phyloP scores from a whole-genome alignment of 2,888 invertebrate species.

The Ennomos erosarius region DNA sequence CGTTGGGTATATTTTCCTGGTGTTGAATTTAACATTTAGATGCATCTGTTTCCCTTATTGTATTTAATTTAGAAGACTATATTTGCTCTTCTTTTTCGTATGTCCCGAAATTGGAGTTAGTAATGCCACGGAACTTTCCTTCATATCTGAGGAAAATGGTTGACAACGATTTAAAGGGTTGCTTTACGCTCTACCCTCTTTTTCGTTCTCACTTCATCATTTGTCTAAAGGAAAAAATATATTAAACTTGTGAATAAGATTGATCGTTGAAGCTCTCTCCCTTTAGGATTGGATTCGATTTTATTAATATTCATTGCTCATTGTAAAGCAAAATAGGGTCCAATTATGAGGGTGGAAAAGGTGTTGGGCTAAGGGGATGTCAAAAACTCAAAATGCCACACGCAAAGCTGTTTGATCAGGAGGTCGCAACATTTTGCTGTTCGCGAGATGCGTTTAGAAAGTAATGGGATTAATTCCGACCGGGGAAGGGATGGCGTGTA shows the following conservation, averaged over 20 bases:
- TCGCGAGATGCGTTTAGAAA: conserved; percentile 65
- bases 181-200: conserved; percentile 44
- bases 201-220: conserved; percentile 53
- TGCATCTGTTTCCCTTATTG: conserved; percentile 5
- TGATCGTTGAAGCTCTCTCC: conserved; percentile 52
- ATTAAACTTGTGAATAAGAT: conserved; percentile 56
- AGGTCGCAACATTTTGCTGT: conserved; percentile 54
- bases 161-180: conserved; percentile 43
- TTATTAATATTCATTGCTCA: conserved; percentile 79
- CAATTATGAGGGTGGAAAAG: conserved; percentile 61
- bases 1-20: not conserved
- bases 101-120: conserved; percentile 40
- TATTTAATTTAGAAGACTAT: conserved; percentile 5
- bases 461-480: conserved; percentile 75
- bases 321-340: conserved; percentile 69
- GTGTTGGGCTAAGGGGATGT: conserved; percentile 66
- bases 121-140: conserved; percentile 38
- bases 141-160: conserved; percentile 42
- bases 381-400: conserved; percentile 61
- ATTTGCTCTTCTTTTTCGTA: conserved; percentile 23
- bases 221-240: conserved; percentile 52
- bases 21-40: not conserved
- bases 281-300: conserved; percentile 52
- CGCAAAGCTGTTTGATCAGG: conserved; percentile 74
- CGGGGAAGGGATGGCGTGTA: conserved; percentile 42